Base-by-base conservation (phyloP, 2,113 vertebrate species). In the Chaetura pelagica region DNA sequence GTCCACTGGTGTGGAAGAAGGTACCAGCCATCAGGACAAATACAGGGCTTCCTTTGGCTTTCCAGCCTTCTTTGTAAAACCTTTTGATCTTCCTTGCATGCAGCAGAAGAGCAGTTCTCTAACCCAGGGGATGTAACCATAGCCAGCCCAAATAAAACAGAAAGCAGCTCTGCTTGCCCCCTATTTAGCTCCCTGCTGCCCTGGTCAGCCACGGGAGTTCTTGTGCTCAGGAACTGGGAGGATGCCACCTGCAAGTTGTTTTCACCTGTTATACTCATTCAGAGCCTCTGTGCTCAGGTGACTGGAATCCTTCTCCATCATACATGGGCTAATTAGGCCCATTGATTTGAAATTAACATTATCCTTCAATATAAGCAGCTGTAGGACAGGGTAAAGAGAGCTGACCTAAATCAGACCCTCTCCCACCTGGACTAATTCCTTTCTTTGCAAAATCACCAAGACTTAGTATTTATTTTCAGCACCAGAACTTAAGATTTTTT, bases 121-220 rank as follows among this genome's bases (percentile, higher is more conserved):
- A 18, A 12, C 0, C 0, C 1, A 1, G 4, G 0, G 2, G 0
- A 4, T 1, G 0, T 2, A 72, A 40, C 1, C 0, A 11, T 2
- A 76, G 5, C 6, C 32, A 38, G 3, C 8, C 6, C 5, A 7
- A 10, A 23, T 1, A 11, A 0, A 20, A 20, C 4, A 8, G 2
- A 11, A 1, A 4, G 1, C 0, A 2, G 0, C 0, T 0, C 0
- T 8, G 1, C 29, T 58, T 48, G 4, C 10, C 38, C 19, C 32
- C 46, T 89, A 38, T 87, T 72, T 91, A 2, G 30, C 29, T 72
- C 67, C 27, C 73, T 59, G 35, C 40, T 11, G 34, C 30, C 46
- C 8, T 17, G 1, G 1, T 8, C 32, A 74, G 20, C 27, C 49
- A 5, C 0, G 4, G 17, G 46, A 26, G 10, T 15, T 21, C 10